Base-by-base conservation (phyloP, 2,888 invertebrate species). In the Tetropium fuscum region DNA sequence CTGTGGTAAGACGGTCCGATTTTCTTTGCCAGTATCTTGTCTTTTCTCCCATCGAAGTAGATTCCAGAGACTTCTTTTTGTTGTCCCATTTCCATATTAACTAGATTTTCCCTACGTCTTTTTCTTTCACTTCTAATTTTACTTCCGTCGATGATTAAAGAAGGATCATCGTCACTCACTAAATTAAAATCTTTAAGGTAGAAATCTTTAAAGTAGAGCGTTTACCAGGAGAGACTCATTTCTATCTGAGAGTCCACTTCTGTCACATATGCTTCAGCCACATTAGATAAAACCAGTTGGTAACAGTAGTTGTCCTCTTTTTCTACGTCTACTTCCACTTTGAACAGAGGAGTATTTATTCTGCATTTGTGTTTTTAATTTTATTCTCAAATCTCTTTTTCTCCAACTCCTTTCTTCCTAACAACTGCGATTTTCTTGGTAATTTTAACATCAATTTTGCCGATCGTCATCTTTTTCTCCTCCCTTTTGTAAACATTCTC, bases 341-440 rank as follows among this genome's bases (percentile, higher is more conserved):
- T 36, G 36, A 36, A 36, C 15, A 15, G 36, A 16, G 16, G 16
- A 16, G 16, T n/a, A n/a, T n/a, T n/a, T 36, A 36, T 15, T 15
- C 16, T 36, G 15, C 5, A 36, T 15, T 36, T 36, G 36, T 36
- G 16, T 36, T n/a, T 36, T 16, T 15, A 36, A 18, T 40, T 40
- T 40, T 20, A 8, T 11, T 32, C 7, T 32, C 13, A 32, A 32
- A 32, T 11, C 13, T 32, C 13, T 11, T 32, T 32, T 32, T 40
- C 3, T n/a, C 40, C 5, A 40, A 40, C 2, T 19, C 19, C 1
- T 40, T 40, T 19, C 19, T 40, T 40, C 20, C 40, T 40, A 40
- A 40, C 20, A 10, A 40, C 20, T 40, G 38, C 38, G 38, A 40
- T 18, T 40, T 18, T 40, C 38, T 40, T 40, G 1, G 38, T 40